phyloP scores from a whole-genome alignment of 2,113 vertebrate species.

The Cervus canadensis region DNA sequence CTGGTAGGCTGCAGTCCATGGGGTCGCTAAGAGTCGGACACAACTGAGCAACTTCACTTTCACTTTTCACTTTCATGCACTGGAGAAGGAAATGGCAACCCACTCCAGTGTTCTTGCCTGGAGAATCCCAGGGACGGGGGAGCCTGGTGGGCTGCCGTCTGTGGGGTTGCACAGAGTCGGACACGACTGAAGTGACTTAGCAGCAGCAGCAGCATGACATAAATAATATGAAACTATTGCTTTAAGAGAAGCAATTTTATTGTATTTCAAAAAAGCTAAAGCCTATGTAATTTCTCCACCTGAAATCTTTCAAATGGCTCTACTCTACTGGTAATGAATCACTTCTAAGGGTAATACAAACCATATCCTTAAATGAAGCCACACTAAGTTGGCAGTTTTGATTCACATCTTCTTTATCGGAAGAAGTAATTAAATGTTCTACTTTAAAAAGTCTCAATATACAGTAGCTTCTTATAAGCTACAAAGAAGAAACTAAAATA shows the following conservation, averaged over 20 bases:
- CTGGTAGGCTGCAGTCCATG: no score
- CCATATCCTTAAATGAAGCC: background rate
- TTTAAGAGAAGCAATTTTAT: constrained; percentile 25
- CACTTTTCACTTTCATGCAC: no score
- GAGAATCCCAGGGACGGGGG: no score
- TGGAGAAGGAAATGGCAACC: no score
- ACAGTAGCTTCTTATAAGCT: background rate
- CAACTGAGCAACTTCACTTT: no score
- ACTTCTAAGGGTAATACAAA: background rate
- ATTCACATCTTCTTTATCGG: constrained; percentile 1
- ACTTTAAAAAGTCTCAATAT: background rate
- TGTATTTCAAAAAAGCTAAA: background rate
- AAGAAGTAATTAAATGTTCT: background rate
- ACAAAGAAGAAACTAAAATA: background rate
- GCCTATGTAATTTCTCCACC: background rate
- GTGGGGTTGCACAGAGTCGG: no score
- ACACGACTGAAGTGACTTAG: no score
- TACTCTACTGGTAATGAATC: background rate
- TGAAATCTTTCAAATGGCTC: background rate
- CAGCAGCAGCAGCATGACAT: background rate
- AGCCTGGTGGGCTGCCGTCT: no score
- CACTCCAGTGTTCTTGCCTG: no score
- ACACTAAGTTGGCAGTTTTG: background rate
- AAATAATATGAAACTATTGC: background rate
- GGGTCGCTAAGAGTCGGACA: no score